phyloP scores from a whole-genome alignment of 1,140 invertebrate species.

The Aradophagus sp. region DNA sequence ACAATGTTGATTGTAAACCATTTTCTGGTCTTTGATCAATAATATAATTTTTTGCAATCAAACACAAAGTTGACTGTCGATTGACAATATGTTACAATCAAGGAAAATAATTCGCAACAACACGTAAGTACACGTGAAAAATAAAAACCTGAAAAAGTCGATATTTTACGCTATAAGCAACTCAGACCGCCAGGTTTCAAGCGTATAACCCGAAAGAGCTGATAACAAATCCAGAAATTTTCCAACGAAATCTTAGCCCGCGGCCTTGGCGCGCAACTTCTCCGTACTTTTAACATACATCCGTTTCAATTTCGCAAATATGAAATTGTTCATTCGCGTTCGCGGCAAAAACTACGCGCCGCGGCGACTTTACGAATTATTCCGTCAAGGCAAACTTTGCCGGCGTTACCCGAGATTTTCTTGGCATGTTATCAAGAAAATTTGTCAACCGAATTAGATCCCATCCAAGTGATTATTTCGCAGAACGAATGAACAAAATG shows the following conservation, averaged over 20 bases:
- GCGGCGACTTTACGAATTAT: constrained; percentile 17
- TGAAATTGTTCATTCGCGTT: constrained; percentile 19
- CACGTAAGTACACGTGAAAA: no score
- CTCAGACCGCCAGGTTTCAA: neutral
- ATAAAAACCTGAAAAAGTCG: neutral
- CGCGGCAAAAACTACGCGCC: constrained; percentile 16
- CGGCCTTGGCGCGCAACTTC: neutral
- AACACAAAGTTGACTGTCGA: no score
- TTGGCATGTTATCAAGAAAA: constrained; percentile 38
- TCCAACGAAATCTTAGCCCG: neutral
- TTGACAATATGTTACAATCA: no score
- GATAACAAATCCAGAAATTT: constrained; percentile 8
- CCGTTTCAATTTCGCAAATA: constrained; percentile 34
- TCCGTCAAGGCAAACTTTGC: constrained; percentile 10
- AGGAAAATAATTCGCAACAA: no score
- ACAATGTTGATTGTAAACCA: no score
- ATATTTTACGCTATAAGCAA: neutral
- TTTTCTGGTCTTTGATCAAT: no score
- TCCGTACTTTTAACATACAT: constrained; percentile 14
- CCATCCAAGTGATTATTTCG: constrained; percentile 31
- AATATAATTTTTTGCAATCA: no score
- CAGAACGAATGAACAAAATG: constrained; percentile 13
- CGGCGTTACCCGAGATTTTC: constrained; percentile 27
- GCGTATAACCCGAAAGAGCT: neutral
- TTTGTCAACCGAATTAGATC: constrained; percentile 39